A percentile compares a stretch with the other conserved stretches of the same genome.
These are phyloP conservation scores for Tipula confusa DNA, from an alignment of 2,888 invertebrate genomes.

Conservation along the genomic window DNA sequence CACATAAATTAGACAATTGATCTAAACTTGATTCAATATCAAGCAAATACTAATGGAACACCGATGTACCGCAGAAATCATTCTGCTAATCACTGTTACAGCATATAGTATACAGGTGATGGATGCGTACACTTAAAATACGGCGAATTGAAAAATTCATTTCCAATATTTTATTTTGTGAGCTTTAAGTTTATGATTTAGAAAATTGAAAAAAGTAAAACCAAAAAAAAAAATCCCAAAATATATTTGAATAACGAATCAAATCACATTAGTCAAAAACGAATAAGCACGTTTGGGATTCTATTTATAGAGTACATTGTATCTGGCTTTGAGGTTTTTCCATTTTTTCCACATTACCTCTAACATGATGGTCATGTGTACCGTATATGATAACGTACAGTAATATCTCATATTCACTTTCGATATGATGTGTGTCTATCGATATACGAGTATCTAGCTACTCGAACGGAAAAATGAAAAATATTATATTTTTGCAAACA, in stretches of 20 bases:
- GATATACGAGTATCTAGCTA: not conserved
- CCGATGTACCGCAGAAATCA: too few species aligned
- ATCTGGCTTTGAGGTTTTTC: not conserved
- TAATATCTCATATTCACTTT: not conserved
- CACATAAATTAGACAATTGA: too few species aligned
- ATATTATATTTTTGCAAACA: not conserved
- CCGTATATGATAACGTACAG: not conserved
- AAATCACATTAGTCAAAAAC: not conserved
- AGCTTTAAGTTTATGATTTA: not conserved
- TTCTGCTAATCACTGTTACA: too few species aligned
- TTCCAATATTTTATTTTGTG: not conserved
- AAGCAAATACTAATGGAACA: too few species aligned
- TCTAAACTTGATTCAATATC: too few species aligned
- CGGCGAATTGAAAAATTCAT: not conserved
- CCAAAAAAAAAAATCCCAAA: not conserved
- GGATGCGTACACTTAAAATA: not conserved
- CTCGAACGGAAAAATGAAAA: too few species aligned
- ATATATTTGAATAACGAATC: not conserved
- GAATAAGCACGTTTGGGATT: not conserved
- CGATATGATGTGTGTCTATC: not conserved
- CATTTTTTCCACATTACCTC: too few species aligned
- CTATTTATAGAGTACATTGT: not conserved
- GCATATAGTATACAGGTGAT: not conserved
- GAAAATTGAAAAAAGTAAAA: not conserved
- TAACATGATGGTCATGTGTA: too few species aligned